Percentiles rank a stretch among this genome's conserved stretches.
phyloP scores from a whole-genome alignment of 2,113 vertebrate species.

The Scophthalmus maximus region DNA sequence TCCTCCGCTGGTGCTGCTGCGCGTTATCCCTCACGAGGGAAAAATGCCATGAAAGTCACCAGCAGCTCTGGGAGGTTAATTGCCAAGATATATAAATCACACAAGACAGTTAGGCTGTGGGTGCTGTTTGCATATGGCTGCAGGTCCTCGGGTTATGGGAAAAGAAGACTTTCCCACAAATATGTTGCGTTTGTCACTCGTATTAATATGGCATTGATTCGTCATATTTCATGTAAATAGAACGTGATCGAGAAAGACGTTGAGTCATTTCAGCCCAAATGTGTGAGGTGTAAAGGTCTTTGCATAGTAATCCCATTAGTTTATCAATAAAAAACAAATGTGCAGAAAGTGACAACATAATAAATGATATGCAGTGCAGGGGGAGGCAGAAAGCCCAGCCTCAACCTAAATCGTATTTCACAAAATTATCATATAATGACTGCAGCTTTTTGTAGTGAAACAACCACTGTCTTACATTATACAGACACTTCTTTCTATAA shows the following conservation, averaged over 20 bases:
- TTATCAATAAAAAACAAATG: neutral
- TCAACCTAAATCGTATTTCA: too few relatives aligned
- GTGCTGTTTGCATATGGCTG: constrained; percentile 28
- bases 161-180: constrained; percentile 1
- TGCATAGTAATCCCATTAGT: neutral
- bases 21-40: constrained; percentile 24
- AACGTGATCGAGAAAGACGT: too few relatives aligned
- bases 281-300: neutral
- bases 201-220: constrained; percentile 6
- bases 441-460: too few relatives aligned
- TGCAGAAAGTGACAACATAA: neutral
- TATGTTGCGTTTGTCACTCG: constrained; percentile 14
- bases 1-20: constrained; percentile 13
- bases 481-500: too few relatives aligned
- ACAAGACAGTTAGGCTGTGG: constrained; percentile 34
- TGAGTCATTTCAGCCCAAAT: neutral
- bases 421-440: too few relatives aligned
- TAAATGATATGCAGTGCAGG: too few relatives aligned
- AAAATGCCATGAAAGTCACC: constrained; percentile 51
- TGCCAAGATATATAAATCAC: constrained; percentile 66
- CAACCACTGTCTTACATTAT: too few relatives aligned
- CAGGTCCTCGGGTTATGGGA: constrained; percentile 18
- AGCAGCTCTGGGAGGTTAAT: constrained; percentile 62
- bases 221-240: neutral
- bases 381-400: too few relatives aligned